These are phyloP conservation scores for Conops quadrifasciatus DNA, from an alignment of 2,888 invertebrate species.

Conservation along the genomic window DNA sequence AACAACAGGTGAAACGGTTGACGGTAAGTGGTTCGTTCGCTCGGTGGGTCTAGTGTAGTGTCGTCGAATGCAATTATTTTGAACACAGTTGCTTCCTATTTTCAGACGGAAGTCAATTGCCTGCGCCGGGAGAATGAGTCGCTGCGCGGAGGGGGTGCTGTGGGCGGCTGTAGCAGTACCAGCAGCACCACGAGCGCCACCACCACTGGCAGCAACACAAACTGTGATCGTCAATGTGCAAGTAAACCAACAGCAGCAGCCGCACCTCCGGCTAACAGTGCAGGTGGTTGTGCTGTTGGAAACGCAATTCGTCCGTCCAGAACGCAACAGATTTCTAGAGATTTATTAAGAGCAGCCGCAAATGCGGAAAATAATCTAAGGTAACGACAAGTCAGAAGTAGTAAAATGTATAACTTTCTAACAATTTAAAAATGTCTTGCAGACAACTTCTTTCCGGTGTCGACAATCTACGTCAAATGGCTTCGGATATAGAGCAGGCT, in stretches of 20 bases:
- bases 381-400: slow-evolving; percentile 57
- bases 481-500: slow-evolving; percentile 71
- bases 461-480: slow-evolving; percentile 73
- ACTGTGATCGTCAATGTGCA: slow-evolving; percentile 45
- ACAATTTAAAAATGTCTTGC: slow-evolving; percentile 21
- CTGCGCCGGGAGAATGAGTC: slow-evolving; percentile 68
- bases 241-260: slow-evolving; percentile 41
- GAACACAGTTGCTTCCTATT: neutral
- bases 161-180: slow-evolving; percentile 53
- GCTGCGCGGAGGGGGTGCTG: slow-evolving; percentile 66
- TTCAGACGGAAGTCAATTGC: slow-evolving; percentile 67
- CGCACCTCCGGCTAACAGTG: slow-evolving; percentile 28
- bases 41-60: no score
- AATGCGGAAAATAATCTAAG: slow-evolving; percentile 74
- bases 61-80: neutral
- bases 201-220: slow-evolving; percentile 28
- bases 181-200: slow-evolving; percentile 32
- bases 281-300: slow-evolving; percentile 45
- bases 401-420: neutral
- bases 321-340: slow-evolving; percentile 68
- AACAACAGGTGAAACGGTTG: slow-evolving; percentile 75
- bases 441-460: slow-evolving; percentile 75
- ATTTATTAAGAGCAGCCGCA: slow-evolving; percentile 71
- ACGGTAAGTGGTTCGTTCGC: slow-evolving; percentile 67
- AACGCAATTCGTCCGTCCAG: slow-evolving; percentile 62